These are phyloP conservation scores for Xyrauchen texanus DNA, from an alignment of 2,113 vertebrate genomes.

Conservation along the genomic window DNA sequence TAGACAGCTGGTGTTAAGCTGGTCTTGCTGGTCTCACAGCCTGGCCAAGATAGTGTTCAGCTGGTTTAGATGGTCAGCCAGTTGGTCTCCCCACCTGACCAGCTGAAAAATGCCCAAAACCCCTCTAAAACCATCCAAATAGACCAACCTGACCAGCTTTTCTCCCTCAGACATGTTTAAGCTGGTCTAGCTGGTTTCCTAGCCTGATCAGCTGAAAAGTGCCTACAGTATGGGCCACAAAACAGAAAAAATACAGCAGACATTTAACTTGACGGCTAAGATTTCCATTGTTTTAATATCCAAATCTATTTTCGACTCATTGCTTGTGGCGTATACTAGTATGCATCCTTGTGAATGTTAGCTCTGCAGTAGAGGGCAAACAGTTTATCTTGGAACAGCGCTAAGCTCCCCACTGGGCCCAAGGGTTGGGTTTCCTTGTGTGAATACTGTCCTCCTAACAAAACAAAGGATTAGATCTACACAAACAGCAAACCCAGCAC, in stretches of 20 bases:
- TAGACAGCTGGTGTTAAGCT: no score
- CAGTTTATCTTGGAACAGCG: slow-evolving; percentile 39
- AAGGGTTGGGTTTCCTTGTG: slow-evolving; percentile 34
- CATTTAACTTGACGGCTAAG: slow-evolving; percentile 25
- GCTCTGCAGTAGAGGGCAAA: slow-evolving; percentile 37
- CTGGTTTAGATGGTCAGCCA: no score
- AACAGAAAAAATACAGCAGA: slow-evolving; percentile 1
- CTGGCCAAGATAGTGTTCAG: no score
- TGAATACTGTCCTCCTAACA: slow-evolving; percentile 11
- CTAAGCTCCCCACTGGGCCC: slow-evolving; percentile 23
- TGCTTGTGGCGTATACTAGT: neutral
- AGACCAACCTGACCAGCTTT: no score
- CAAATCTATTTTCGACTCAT: slow-evolving; percentile 3
- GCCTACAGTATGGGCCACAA: neutral
- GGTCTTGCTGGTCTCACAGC: no score
- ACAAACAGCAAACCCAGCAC: slow-evolving; percentile 48
- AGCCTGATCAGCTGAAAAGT: no score
- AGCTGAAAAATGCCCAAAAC: no score
- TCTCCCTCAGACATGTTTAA: no score
- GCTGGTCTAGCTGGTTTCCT: no score
- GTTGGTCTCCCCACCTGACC: no score
- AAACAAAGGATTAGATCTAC: slow-evolving; percentile 42
- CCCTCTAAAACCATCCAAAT: no score
- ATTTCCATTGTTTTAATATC: slow-evolving; percentile 7
- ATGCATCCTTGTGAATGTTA: slow-evolving; percentile 6